Evolutionary conservation across 2,888 invertebrate species (phyloP).

Genomic region (Sesia apiformis): DNA sequence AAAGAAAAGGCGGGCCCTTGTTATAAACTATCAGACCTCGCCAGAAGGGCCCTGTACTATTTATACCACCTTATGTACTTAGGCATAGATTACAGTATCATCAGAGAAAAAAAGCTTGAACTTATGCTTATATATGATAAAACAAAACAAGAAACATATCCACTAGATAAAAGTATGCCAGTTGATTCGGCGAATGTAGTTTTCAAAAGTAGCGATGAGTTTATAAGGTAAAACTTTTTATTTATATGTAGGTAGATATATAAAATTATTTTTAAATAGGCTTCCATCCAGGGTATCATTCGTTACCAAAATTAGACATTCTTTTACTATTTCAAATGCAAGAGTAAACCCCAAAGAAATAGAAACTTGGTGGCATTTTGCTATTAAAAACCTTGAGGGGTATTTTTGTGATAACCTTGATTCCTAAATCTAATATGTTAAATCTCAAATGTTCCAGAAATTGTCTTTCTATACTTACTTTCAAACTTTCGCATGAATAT

Average conservation of each 20-base stretch:
- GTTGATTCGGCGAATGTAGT: constrained; percentile 52
- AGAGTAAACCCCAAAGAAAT: no score
- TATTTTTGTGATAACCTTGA: no score
- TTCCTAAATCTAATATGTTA: no score
- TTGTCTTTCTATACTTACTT: no score
- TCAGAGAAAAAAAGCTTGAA: constrained; percentile 54
- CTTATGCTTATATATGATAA: constrained; percentile 45
- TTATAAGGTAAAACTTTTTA: constrained; percentile 37
- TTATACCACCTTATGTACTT: constrained; percentile 59
- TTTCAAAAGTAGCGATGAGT: constrained; percentile 43
- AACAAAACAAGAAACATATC: constrained; percentile 43
- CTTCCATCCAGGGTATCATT: no score
- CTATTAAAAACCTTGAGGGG: no score
- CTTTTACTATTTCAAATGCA: not conserved
- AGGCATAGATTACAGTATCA: constrained; percentile 44
- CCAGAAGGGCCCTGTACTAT: constrained; percentile 36
- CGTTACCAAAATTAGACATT: no score
- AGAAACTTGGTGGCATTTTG: no score
- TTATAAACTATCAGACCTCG: constrained; percentile 42
- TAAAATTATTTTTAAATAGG: not conserved
- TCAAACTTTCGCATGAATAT: no score
- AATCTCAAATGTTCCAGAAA: no score
- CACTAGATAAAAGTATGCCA: constrained; percentile 34
- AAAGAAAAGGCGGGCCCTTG: constrained; percentile 38
- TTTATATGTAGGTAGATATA: not conserved